Percentiles rank a stretch among this genome's conserved stretches.
Evolutionary conservation across 2,113 vertebrate genomes (phyloP).

Genomic region (Cisticola juncidis): DNA sequence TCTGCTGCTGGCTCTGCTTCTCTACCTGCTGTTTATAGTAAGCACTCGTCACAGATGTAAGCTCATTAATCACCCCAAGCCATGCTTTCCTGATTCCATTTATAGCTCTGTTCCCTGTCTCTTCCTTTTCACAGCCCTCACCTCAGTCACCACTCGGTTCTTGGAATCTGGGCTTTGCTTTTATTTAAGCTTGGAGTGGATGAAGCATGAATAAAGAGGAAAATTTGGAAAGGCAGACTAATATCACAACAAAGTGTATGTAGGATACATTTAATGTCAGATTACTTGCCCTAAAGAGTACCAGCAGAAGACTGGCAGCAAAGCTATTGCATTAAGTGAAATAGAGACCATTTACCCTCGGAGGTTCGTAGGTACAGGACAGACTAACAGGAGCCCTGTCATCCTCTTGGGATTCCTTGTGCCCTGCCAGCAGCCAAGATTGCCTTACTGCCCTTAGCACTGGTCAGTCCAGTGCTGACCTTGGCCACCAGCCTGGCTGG

Average conservation of each 20-base stretch:
- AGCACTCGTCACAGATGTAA: background rate
- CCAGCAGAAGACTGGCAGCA: background rate
- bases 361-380: background rate
- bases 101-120: background rate
- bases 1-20: background rate
- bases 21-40: constrained; percentile 6
- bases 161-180: background rate
- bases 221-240: background rate
- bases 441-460: background rate
- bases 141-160: background rate
- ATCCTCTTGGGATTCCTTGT: background rate
- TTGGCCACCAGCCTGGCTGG: background rate
- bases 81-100: background rate
- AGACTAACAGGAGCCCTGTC: constrained; percentile 14
- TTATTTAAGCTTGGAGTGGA: background rate
- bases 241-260: background rate
- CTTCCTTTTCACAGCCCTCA: background rate
- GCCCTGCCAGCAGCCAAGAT: background rate
- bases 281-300: background rate
- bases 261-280: background rate
- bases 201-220: background rate
- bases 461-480: background rate
- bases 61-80: background rate
- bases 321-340: background rate
- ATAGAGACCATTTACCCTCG: background rate